Evolutionary conservation across 2,113 vertebrate genomes (phyloP), one percentile per base, ranked within the genome.

Genomic region (Myotis yumanensis): DNA sequence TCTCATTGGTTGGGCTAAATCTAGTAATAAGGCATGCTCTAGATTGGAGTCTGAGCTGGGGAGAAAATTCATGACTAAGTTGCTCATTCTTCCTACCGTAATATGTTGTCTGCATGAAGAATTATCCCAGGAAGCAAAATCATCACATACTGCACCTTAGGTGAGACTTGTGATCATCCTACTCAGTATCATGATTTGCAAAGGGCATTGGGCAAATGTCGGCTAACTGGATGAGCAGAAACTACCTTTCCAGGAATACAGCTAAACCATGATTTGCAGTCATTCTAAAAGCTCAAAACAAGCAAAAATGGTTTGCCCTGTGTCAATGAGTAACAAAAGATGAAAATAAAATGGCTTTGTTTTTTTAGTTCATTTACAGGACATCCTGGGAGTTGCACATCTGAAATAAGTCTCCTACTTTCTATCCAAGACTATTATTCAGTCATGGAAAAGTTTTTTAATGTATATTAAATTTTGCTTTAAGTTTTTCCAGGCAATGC

Each of bases 261-360:
- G 35, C 64, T 52, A 89, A 86, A 52, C 15, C 28, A 54, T 40
- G 57, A 46, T 18, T 62, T 86, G 11, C 11, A 79, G 52, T 40
- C 28, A 57, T 48, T 85, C 91, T 62, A 59, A 85, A 85, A 72
- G 40, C 37, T 90, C 79, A 79, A 82, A 93, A 57, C 32, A n/a
- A 89, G 35, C 25, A 89, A 79, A 82, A 57, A 71, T 46, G 22
- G 5, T 57, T 79, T 94, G 40, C 40, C 90, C 32, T 20, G 5
- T 68, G 68, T 85, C 52, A 89, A 46, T 90, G 59, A 90, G 57
- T 84, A 91, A 76, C n/a, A 40, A 92, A 85, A 81, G 87, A 96
- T 82, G 57, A 89, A 93, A 96, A 90, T 81, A 79, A 96, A 95
- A 79, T 73, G 59, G 20, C 11, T 85, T 2, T 59, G 48, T 71